A percentile compares a stretch with the other conserved stretches of the same genome.
Conservation (phyloP, 2,113 vertebrate species). For the Cricetomys ansorgei region DNA sequence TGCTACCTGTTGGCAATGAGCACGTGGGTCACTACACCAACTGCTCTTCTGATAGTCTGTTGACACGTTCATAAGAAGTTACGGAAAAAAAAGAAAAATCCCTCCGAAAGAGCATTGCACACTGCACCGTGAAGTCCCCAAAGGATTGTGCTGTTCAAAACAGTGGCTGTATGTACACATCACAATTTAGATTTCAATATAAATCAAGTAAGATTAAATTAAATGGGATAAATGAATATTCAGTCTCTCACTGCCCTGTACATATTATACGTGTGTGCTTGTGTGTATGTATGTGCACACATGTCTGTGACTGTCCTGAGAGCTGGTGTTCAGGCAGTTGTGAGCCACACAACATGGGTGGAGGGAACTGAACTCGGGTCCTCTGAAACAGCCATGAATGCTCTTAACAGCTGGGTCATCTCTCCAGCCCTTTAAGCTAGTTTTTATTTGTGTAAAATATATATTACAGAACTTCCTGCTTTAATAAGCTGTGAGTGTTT, state of each 20-base stretch:
- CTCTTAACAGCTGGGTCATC: background rate
- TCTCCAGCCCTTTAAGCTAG: background rate
- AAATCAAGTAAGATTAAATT: background rate
- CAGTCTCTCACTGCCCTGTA: background rate
- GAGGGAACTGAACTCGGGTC: background rate
- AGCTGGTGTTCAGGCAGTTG: background rate
- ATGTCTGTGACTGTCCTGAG: background rate
- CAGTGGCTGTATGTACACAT: background rate
- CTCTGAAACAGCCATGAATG: background rate
- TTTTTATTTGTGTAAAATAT: background rate
- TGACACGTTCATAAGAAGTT: conserved; percentile 5
- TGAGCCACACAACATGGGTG: background rate
- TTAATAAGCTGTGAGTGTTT: background rate
- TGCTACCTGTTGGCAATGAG: background rate
- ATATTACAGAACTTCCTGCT: background rate
- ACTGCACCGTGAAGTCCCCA: background rate
- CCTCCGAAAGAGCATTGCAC: background rate
- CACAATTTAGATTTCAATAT: background rate
- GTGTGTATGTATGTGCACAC: background rate
- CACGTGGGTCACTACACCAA: background rate
- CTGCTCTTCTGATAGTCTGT: background rate
- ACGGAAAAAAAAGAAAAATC: background rate
- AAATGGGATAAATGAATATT: background rate
- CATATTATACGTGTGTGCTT: background rate
- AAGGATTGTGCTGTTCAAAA: background rate